Conservation (phyloP, 2,797 vertebrate genomes). For the Lutjanus argentimaculatus region DNA sequence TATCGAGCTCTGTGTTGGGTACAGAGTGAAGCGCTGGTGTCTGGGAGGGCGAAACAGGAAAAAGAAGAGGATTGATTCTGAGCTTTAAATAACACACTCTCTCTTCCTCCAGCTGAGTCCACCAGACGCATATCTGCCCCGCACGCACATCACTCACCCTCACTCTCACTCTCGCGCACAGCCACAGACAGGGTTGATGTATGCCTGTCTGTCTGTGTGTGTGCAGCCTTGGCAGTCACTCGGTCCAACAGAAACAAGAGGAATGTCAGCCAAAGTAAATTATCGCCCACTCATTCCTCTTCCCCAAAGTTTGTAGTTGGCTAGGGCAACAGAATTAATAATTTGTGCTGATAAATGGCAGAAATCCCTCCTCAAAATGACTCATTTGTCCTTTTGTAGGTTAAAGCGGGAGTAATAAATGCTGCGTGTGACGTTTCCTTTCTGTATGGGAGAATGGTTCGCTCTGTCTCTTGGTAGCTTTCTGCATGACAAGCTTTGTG, state of each 20-base stretch:
- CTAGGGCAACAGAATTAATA: slow-evolving; percentile 39
- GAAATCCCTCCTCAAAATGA: slow-evolving; percentile 18
- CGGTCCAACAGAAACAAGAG: slow-evolving; percentile 3
- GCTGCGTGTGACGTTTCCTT: slow-evolving; percentile 1
- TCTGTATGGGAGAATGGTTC: slow-evolving; percentile 21
- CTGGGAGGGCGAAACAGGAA: slow-evolving; percentile 49
- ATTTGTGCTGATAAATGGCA: slow-evolving; percentile 52
- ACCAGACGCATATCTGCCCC: slow-evolving; percentile 57
- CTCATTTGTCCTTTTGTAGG: slow-evolving; percentile 46
- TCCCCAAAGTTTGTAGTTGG: slow-evolving; percentile 26
- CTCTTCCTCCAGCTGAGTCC: slow-evolving; percentile 82
- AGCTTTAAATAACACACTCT: slow-evolving; percentile 83
- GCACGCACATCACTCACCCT: slow-evolving; percentile 54
- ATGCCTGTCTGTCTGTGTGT: slow-evolving; percentile 5
- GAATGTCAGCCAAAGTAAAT: slow-evolving; percentile 24
- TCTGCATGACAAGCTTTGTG: slow-evolving; percentile 52
- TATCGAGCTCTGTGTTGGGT: slow-evolving; percentile 46
- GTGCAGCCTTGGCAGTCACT: background rate
- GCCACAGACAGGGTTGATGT: slow-evolving; percentile 25
- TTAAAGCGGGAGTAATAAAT: slow-evolving; percentile 33
- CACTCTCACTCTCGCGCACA: background rate
- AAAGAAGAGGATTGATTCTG: slow-evolving; percentile 77
- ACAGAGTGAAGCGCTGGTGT: slow-evolving; percentile 46
- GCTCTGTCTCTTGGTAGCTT: slow-evolving; percentile 38
- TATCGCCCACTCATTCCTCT: slow-evolving; percentile 28